Evolutionary conservation across 2,797 vertebrate species (phyloP).

Genomic region (Dicrostonyx torquatus): DNA sequence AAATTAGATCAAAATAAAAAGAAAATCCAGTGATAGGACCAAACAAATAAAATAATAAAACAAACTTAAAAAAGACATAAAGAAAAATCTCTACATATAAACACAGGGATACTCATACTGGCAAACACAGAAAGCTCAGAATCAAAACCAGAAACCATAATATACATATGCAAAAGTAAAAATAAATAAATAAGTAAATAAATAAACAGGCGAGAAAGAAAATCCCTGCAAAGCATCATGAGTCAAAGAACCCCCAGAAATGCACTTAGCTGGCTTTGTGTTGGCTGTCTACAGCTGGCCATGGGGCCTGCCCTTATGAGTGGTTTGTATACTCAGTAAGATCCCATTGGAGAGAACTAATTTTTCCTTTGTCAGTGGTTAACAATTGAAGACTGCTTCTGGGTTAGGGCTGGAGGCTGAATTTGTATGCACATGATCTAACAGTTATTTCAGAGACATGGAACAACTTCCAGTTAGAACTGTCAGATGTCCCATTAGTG

Average conservation of each 20-base stretch:
- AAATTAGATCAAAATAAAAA: neutral
- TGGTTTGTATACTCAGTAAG: neutral
- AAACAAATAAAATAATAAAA: neutral
- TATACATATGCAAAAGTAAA: neutral
- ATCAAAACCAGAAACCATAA: neutral
- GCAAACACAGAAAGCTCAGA: neutral
- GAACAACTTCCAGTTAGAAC: neutral
- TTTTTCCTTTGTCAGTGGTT: neutral
- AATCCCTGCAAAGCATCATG: neutral
- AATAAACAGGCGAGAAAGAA: too few species aligned
- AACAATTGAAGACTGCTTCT: neutral
- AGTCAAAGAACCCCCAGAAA: neutral
- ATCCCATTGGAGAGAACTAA: neutral
- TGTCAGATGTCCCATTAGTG: neutral
- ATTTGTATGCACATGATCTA: neutral
- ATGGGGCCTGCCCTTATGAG: neutral
- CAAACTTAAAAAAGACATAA: neutral
- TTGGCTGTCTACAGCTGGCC: neutral
- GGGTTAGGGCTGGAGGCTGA: neutral
- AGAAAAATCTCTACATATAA: neutral
- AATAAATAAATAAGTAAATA: neutral
- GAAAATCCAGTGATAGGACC: too few species aligned
- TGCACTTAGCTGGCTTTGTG: neutral
- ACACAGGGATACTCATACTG: neutral
- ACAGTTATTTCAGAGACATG: neutral